A percentile compares a stretch with the other conserved stretches of the same genome.
These are phyloP conservation scores for Resseliella maxima DNA, from an alignment of 2,888 invertebrate species.

Conservation along the genomic window DNA sequence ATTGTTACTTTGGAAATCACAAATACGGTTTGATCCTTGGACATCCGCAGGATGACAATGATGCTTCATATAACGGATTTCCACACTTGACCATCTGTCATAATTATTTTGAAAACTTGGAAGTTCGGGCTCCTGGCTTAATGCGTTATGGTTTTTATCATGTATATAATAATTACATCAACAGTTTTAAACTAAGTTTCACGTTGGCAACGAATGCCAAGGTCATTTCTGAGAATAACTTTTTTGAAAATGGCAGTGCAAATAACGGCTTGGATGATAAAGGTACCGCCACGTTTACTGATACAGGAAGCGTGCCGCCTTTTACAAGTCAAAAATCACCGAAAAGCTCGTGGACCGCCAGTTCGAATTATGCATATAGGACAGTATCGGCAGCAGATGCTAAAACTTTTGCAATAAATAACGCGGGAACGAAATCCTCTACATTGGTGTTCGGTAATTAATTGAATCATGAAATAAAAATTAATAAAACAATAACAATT, in stretches of 20 bases:
- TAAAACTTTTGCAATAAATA: neutral
- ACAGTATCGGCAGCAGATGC: neutral
- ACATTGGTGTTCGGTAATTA: no score
- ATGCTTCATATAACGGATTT: neutral
- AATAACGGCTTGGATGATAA: neutral
- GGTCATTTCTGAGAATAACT: neutral
- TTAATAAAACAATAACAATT: no score
- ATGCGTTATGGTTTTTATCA: neutral
- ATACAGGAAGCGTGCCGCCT: neutral
- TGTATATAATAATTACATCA: neutral
- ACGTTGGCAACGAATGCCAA: neutral
- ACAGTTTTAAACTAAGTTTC: neutral
- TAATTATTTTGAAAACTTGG: constrained; percentile 8
- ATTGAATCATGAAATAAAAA: no score
- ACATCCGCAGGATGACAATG: neutral
- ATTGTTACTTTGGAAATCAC: neutral
- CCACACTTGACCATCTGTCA: neutral
- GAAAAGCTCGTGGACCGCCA: neutral
- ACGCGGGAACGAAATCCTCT: neutral
- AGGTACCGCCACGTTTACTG: neutral
- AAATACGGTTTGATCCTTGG: neutral
- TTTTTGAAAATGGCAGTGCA: neutral
- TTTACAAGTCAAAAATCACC: neutral
- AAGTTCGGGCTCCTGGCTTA: neutral
- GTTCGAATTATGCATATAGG: neutral